A percentile compares a stretch with the other conserved stretches of the same genome.
Conservation (phyloP, 2,113 vertebrate genomes). For the Apeltes quadracus region DNA sequence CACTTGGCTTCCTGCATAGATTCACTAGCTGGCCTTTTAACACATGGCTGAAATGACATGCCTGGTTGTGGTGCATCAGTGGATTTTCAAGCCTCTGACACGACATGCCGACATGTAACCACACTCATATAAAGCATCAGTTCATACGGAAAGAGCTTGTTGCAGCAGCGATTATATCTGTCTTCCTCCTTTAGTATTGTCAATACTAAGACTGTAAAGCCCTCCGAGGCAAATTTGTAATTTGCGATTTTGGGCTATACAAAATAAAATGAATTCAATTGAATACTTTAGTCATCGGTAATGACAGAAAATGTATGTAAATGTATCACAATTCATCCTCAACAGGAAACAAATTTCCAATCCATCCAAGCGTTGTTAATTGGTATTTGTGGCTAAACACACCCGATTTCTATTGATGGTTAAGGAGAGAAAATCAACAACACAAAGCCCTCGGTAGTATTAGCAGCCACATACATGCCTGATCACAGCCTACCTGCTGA, state of each 20-base stretch:
- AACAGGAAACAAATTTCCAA: too few species aligned
- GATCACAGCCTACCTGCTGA: slow-evolving; percentile 79
- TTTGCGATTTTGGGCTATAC: too few species aligned
- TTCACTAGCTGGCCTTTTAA: slow-evolving; percentile 6
- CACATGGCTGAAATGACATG: slow-evolving; percentile 6
- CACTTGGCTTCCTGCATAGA: not conserved
- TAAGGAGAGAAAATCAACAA: not conserved
- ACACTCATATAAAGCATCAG: not conserved
- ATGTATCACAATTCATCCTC: not conserved
- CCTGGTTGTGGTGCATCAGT: not conserved
- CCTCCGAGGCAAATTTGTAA: too few species aligned
- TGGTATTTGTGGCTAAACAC: not conserved
- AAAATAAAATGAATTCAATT: too few species aligned
- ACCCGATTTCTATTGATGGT: not conserved
- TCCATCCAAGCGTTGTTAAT: not conserved
- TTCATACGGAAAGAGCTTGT: not conserved
- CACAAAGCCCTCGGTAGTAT: not conserved
- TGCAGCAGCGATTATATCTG: not conserved
- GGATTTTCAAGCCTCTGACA: slow-evolving; percentile 13
- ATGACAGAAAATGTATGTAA: not conserved
- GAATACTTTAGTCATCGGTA: not conserved
- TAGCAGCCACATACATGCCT: not conserved
- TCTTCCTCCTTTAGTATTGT: not conserved
- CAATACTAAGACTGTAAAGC: too few species aligned
- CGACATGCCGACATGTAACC: too few species aligned